Evolutionary conservation across 2,797 vertebrate species (phyloP).

Genomic region (Catharus ustulatus): DNA sequence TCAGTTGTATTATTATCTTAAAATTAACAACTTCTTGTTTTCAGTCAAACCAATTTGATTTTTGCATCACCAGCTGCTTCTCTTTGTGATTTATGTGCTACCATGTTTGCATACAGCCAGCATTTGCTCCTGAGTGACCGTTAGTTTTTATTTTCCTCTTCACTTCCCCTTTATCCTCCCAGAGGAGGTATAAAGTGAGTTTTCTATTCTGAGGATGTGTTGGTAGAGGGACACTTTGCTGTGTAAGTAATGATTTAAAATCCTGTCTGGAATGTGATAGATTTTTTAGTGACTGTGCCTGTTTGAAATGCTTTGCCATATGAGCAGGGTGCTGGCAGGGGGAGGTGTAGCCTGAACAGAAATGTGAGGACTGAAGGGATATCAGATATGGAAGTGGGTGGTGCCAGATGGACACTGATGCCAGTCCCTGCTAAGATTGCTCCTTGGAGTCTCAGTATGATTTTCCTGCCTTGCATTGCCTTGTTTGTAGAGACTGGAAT

Average conservation of each 20-base stretch:
- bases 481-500: background rate
- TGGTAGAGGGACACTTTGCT: background rate
- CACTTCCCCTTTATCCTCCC: constrained; percentile 55
- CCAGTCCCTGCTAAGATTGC: background rate
- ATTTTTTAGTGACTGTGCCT: background rate
- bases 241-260: constrained; percentile 19
- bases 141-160: constrained; percentile 1
- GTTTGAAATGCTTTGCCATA: background rate
- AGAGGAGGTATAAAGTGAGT: background rate
- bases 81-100: background rate
- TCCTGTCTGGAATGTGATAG: background rate
- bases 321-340: background rate
- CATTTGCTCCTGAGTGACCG: constrained; percentile 36
- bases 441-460: background rate
- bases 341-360: background rate
- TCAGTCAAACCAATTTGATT: background rate
- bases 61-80: background rate
- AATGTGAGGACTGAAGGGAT: background rate
- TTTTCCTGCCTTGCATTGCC: background rate
- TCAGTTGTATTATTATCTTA: background rate
- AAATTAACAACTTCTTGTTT: background rate
- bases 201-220: background rate
- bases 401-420: background rate
- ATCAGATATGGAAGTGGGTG: background rate
- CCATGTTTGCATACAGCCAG: constrained; percentile 47